Percentiles rank a stretch among this genome's conserved stretches.
Conservation (phyloP, 2,113 vertebrate species). For the Tylochromis polylepis region DNA sequence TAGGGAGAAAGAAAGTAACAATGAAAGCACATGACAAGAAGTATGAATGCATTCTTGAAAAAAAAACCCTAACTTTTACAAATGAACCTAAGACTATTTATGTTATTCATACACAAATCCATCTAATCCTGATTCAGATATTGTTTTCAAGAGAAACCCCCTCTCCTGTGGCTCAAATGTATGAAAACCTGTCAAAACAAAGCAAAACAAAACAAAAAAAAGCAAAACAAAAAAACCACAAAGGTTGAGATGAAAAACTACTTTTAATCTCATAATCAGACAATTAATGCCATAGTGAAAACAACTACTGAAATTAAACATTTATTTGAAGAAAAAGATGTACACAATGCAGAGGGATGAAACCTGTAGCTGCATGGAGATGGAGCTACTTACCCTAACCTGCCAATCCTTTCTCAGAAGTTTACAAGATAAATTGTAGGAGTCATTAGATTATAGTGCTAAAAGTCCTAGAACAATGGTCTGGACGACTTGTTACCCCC, state of each 20-base stretch:
- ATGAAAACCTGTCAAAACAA: neutral
- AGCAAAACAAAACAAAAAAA: too few relatives aligned
- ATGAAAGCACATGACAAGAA: neutral
- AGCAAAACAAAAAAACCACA: too few relatives aligned
- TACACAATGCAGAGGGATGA: neutral
- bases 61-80: neutral
- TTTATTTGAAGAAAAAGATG: neutral
- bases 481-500: neutral
- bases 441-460: neutral
- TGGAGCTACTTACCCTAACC: neutral
- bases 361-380: accelerated
- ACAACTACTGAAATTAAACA: neutral
- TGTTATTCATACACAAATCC: neutral
- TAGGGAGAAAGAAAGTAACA: neutral
- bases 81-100: neutral
- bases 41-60: neutral
- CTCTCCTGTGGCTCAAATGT: neutral
- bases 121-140: accelerated
- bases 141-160: neutral
- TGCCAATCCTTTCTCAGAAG: neutral
- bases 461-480: neutral
- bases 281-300: neutral
- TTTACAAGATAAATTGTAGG: neutral
- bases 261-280: neutral
- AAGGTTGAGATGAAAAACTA: too few relatives aligned